These are phyloP conservation scores for Amblyornis subalaris DNA, from an alignment of 2,113 vertebrate species.

Conservation along the genomic window DNA sequence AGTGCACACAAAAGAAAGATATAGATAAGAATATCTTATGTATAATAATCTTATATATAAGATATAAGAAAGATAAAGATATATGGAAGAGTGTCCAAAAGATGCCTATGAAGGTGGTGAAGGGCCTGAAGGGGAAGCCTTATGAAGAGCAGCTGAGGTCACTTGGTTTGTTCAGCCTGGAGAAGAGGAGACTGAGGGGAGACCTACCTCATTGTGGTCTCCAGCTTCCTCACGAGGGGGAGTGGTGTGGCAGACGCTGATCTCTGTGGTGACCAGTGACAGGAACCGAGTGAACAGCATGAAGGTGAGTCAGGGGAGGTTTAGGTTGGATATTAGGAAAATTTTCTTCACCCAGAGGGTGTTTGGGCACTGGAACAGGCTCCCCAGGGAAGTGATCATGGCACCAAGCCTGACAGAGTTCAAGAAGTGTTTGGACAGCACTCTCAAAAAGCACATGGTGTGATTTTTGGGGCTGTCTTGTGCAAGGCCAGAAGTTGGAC, in stretches of 20 bases:
- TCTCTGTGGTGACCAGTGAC: not conserved
- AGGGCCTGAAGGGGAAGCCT: not conserved
- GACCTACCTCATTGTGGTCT: rapidly evolving
- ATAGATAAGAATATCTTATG: too few relatives aligned
- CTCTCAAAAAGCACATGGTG: not conserved
- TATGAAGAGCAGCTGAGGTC: not conserved
- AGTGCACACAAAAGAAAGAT: not conserved
- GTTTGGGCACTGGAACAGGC: not conserved
- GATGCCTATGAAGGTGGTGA: not conserved
- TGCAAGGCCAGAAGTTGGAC: not conserved
- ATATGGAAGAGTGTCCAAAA: not conserved
- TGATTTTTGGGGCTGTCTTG: not conserved
- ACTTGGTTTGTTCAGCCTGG: not conserved
- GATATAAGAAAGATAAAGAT: not conserved
- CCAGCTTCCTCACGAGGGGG: not conserved
- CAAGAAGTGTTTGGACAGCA: not conserved
- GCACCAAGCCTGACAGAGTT: not conserved
- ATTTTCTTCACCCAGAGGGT: not conserved
- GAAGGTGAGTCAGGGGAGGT: not conserved
- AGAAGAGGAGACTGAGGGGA: not conserved
- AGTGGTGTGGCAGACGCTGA: not conserved
- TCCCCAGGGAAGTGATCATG: not conserved
- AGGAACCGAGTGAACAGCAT: not conserved
- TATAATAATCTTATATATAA: too few relatives aligned
- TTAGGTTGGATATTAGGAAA: not conserved